A percentile compares a stretch with the other conserved stretches of the same genome.
Evolutionary conservation across 2,888 invertebrate genomes (phyloP).

Genomic region (Pogonocherus hispidulus): DNA sequence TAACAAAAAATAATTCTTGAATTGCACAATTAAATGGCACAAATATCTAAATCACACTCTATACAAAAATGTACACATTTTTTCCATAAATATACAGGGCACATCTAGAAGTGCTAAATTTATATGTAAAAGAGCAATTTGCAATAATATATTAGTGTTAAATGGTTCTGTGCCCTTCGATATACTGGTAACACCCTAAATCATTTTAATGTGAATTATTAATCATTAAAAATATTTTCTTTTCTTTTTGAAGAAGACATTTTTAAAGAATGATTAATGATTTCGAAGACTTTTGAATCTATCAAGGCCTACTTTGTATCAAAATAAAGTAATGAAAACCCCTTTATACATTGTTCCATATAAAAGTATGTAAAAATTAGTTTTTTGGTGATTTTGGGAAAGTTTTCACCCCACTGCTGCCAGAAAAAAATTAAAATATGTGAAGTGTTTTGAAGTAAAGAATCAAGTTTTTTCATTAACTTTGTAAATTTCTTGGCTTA

Average conservation of each 20-base stretch:
- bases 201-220: too few relatives aligned
- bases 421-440: constrained; percentile 10
- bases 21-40: constrained; percentile 38
- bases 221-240: too few relatives aligned
- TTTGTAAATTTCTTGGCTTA: background rate
- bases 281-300: too few relatives aligned
- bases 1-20: constrained; percentile 18
- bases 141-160: background rate
- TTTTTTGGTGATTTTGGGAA: constrained; percentile 6
- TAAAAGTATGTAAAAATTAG: constrained; percentile 4
- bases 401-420: constrained; percentile 30
- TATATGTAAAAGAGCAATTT: background rate
- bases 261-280: too few relatives aligned
- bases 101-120: background rate
- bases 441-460: background rate
- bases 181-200: background rate
- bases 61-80: constrained; percentile 52
- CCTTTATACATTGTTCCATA: constrained; percentile 23
- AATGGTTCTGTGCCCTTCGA: background rate
- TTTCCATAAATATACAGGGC: constrained; percentile 26
- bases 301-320: constrained; percentile 23
- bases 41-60: constrained; percentile 46
- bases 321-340: constrained; percentile 40
- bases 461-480: constrained; percentile 7
- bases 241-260: too few relatives aligned